These are phyloP conservation scores for Acridotheres tristis DNA, from an alignment of 2,797 vertebrate genomes.

Conservation along the genomic window DNA sequence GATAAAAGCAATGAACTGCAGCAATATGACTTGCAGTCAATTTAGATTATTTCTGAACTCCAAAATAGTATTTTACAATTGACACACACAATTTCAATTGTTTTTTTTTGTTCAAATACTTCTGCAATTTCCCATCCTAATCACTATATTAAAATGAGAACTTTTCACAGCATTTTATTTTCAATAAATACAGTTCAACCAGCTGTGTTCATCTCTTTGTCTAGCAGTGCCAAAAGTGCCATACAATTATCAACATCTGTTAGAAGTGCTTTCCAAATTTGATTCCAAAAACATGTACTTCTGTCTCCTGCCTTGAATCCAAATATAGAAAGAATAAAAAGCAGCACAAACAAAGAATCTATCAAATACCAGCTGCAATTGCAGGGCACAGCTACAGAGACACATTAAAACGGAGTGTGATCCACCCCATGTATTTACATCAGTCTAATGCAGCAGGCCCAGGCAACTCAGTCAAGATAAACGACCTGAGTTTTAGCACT, in stretches of 20 bases:
- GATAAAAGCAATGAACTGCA: background rate
- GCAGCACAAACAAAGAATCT: constrained; percentile 8
- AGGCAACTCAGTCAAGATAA: background rate
- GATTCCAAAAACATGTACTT: constrained; percentile 11
- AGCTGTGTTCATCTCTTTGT: constrained; percentile 8
- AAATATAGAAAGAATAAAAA: constrained; percentile 29
- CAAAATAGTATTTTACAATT: constrained; percentile 18
- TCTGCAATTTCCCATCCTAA: background rate
- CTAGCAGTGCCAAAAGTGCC: constrained; percentile 3
- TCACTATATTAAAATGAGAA: background rate
- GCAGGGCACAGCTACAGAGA: background rate
- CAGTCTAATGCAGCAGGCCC: background rate
- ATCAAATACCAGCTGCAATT: background rate
- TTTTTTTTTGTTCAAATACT: background rate
- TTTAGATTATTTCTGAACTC: constrained; percentile 39
- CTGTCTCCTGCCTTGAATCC: constrained; percentile 20
- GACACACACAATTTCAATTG: background rate
- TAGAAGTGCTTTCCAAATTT: constrained; percentile 23
- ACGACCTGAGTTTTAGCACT: background rate
- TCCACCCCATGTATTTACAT: background rate
- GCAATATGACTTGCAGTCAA: background rate
- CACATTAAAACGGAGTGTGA: background rate
- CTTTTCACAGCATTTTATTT: constrained; percentile 35
- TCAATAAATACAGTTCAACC: constrained; percentile 40
- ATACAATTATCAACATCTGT: constrained; percentile 45